A percentile compares a stretch with the other conserved stretches of the same genome.
Conservation (phyloP, 92 coral and sea anemone species). For the Zoanthus sansibaricus region DNA sequence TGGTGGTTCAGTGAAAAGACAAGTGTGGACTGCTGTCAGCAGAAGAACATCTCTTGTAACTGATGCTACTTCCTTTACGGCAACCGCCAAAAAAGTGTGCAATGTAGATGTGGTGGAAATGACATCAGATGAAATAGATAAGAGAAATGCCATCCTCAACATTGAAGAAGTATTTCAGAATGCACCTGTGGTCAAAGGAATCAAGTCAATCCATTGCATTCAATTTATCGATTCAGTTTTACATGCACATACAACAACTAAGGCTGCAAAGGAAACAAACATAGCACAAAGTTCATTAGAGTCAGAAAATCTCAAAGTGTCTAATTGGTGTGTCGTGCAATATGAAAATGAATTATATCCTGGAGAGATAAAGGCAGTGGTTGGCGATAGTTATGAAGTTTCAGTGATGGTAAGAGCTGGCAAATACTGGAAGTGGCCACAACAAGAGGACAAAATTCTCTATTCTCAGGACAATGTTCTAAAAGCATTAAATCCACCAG, state of each 20-base stretch:
- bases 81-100: slow-evolving; percentile 40
- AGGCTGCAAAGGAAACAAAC: slow-evolving; percentile 49
- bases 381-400: slow-evolving; percentile 48
- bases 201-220: slow-evolving; percentile 47
- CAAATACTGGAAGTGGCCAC: slow-evolving; percentile 60
- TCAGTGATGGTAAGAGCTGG: slow-evolving; percentile 60
- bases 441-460: slow-evolving; percentile 61
- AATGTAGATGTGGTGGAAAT: slow-evolving; percentile 35
- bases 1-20: slow-evolving; percentile 56
- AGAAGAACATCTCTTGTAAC: slow-evolving; percentile 39
- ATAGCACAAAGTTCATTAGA: slow-evolving; percentile 56
- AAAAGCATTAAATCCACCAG: slow-evolving; percentile 51
- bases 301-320: slow-evolving; percentile 28
- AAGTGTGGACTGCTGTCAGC: slow-evolving; percentile 58
- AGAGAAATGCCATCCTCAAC: too few relatives aligned
- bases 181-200: slow-evolving; percentile 38
- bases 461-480: slow-evolving; percentile 49
- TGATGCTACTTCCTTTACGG: slow-evolving; percentile 48
- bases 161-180: too few relatives aligned
- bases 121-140: too few relatives aligned
- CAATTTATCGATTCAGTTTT: slow-evolving; percentile 45
- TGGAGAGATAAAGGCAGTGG: slow-evolving; percentile 49
- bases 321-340: too few relatives aligned
- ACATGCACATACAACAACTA: slow-evolving; percentile 32
- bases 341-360: too few relatives aligned